Conservation (phyloP, 2,797 vertebrate genomes). For the Okamejei kenojei region DNA sequence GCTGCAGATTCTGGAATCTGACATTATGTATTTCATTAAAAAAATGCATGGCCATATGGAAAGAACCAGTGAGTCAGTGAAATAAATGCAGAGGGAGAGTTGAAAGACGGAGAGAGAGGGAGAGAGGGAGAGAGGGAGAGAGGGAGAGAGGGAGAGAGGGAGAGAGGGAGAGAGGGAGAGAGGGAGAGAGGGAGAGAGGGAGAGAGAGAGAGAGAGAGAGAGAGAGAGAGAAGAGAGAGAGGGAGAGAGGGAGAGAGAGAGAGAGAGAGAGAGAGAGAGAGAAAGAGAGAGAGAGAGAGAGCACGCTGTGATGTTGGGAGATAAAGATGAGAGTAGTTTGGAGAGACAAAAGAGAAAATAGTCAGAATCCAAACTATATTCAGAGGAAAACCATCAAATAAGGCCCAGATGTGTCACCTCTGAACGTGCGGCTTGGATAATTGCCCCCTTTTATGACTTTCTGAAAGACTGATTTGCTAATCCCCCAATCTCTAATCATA, state of each 20-base stretch:
- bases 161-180: neutral
- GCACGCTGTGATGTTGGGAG: neutral
- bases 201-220: neutral
- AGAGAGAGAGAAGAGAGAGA: neutral
- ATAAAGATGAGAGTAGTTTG: neutral
- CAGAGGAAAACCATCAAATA: too few species aligned
- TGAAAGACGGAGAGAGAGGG: neutral
- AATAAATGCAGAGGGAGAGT: neutral
- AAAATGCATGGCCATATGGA: too few species aligned
- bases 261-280: neutral
- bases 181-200: neutral
- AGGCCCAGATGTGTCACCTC: too few species aligned
- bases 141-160: neutral
- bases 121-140: neutral
- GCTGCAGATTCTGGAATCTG: neutral
- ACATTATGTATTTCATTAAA: neutral
- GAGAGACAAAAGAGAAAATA: too few species aligned
- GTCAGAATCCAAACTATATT: neutral
- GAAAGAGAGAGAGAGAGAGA: neutral
- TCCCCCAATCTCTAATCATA: neutral
- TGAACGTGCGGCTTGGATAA: too few species aligned
- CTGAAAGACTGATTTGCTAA: neutral
- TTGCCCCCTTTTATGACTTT: too few species aligned
- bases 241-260: neutral
- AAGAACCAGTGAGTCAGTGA: neutral